These are phyloP conservation scores for Pterois miles DNA, from an alignment of 2,797 vertebrate species.

Conservation along the genomic window DNA sequence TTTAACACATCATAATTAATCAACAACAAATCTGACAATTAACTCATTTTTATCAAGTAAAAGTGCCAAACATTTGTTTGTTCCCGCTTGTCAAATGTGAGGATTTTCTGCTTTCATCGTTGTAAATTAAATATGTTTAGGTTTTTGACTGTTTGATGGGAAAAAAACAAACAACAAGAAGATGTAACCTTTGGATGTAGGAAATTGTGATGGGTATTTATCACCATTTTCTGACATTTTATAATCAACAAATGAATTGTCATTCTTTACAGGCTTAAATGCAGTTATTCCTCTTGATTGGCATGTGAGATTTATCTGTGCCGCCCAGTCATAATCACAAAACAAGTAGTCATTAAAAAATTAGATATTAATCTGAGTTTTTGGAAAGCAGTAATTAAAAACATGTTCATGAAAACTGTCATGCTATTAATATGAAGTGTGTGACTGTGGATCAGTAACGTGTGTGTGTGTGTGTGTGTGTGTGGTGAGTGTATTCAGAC, in stretches of 20 bases:
- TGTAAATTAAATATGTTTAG: background rate
- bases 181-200: background rate
- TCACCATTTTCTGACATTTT: background rate
- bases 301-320: too few relatives aligned
- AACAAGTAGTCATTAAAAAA: background rate
- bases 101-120: background rate
- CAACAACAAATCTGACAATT: background rate
- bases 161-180: background rate
- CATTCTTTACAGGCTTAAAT: background rate
- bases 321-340: background rate
- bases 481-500: slow-evolving; percentile 17
- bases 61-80: background rate
- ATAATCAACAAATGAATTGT: background rate
- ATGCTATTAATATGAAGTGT: background rate
- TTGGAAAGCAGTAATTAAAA: background rate
- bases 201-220: background rate
- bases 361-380: background rate
- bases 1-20: too few relatives aligned
- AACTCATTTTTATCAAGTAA: background rate
- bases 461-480: slow-evolving; percentile 6
- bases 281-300: background rate
- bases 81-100: background rate
- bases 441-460: background rate
- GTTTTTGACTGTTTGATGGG: background rate
- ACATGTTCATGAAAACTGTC: background rate